phyloP scores from a whole-genome alignment of 2,888 invertebrate species.

The Glaucopsyche alexis region DNA sequence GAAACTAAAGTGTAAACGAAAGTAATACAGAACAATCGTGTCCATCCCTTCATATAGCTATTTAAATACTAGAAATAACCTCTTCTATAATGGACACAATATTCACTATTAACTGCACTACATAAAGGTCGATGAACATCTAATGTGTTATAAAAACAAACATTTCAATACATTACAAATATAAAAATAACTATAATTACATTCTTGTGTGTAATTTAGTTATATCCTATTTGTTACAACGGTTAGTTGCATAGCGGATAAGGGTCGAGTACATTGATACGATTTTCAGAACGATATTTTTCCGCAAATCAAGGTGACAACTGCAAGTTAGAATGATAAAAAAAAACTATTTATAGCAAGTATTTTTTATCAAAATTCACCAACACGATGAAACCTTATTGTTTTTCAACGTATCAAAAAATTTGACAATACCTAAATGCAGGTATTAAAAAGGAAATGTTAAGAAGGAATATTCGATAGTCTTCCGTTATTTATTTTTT shows the following conservation, averaged over 20 bases:
- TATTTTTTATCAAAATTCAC: too few species aligned
- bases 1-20: neutral
- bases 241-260: slow-evolving; percentile 17
- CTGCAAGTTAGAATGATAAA: too few species aligned
- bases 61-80: slow-evolving; percentile 11
- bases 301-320: neutral
- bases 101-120: slow-evolving; percentile 7
- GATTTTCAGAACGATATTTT: neutral
- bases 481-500: too few species aligned
- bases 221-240: slow-evolving; percentile 18
- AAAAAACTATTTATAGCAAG: too few species aligned
- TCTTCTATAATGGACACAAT: neutral
- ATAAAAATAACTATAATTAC: slow-evolving; percentile 28
- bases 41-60: neutral
- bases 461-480: too few species aligned
- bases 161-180: slow-evolving; percentile 22
- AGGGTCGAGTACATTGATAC: neutral
- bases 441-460: too few species aligned
- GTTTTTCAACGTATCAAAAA: too few species aligned
- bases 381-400: too few species aligned
- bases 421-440: too few species aligned
- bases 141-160: slow-evolving; percentile 3
- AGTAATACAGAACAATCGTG: neutral
- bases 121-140: slow-evolving; percentile 11
- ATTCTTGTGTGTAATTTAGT: slow-evolving; percentile 22